Conservation (phyloP, 2,797 vertebrate species). For the Schizopygopsis malacanthus region DNA sequence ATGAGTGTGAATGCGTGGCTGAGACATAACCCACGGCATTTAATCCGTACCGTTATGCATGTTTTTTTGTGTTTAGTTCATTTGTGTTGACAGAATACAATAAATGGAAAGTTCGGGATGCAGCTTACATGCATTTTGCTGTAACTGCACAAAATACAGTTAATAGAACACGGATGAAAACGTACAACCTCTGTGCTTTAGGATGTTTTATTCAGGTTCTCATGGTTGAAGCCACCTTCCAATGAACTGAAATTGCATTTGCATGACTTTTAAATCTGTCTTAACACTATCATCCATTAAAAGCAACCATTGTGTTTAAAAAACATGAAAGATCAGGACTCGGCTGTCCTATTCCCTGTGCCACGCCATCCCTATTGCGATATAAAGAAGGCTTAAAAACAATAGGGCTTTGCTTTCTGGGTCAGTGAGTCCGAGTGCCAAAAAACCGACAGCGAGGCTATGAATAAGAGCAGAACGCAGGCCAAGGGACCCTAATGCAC, state of each 20-base stretch:
- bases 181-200: not conserved
- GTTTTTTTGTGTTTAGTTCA: not conserved
- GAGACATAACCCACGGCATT: slow-evolving; percentile 27
- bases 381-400: slow-evolving; percentile 58
- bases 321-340: slow-evolving; percentile 32
- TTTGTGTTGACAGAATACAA: slow-evolving; percentile 25
- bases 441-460: slow-evolving; percentile 30
- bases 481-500: slow-evolving; percentile 57
- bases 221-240: slow-evolving; percentile 3
- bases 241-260: slow-evolving; percentile 16
- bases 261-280: slow-evolving; percentile 22
- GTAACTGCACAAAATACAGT: not conserved
- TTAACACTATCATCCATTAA: slow-evolving; percentile 34
- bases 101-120: not conserved
- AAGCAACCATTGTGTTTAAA: slow-evolving; percentile 25
- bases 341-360: not conserved
- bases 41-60: slow-evolving; percentile 19
- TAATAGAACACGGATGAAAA: not conserved
- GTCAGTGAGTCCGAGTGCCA: slow-evolving; percentile 53
- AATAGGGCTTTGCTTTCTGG: slow-evolving; percentile 53
- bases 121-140: not conserved
- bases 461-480: slow-evolving; percentile 18
- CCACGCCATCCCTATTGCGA: not conserved
- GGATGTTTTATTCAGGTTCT: not conserved
- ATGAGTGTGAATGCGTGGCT: slow-evolving; percentile 24